Evolutionary conservation across 2,888 invertebrate genomes (phyloP), one percentile per base, ranked within the genome.

Genomic region (Cenopis cana): DNA sequence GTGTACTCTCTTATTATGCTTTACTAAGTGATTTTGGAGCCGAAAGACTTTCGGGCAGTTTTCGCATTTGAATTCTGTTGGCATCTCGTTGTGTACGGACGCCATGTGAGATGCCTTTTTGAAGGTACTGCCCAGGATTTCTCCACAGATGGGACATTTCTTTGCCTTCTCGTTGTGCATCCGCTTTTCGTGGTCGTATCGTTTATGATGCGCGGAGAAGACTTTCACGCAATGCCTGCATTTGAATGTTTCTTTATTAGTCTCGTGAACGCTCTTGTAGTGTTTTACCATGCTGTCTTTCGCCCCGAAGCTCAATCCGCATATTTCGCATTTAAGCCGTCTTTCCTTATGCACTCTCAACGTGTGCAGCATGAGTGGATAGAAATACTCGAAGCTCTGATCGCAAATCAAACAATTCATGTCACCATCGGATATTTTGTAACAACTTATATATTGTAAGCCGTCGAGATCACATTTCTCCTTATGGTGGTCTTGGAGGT

Each of bases 41-140:
- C 62, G 68, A 67, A 80, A 81, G 33, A 74, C 62, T 57, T 75
- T 75, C 12, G 65, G 50, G 66, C 82, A 81, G 14, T 57, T 72
- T 2, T 73, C 65, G 38, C 75, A 76, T 68, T 71, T 74, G 46
- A 41, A 74, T 20, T 72, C 68, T 0, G 65, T 57, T 2, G 33
- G 38, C 55, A 46, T 55, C 10, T 54, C 3, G 10, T 72, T 68
- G n/a, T 74, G 73, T 0, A 52, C 71, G 1, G 38, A 24, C 1
- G 68, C 68, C 36, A 74, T 41, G 52, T 74, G 73, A 1, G 68
- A 46, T 18, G 65, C 71, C 18, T 60, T 61, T 36, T 68, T 74
- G 20, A 72, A 68, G 0, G 55, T 66, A 17, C 71, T 74, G 8
- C 71, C 71, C 24, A 74, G 33, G n/a, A 74, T 41, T 24, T 74